Conservation (phyloP, 2,113 vertebrate genomes). For the Pluvialis apricaria region DNA sequence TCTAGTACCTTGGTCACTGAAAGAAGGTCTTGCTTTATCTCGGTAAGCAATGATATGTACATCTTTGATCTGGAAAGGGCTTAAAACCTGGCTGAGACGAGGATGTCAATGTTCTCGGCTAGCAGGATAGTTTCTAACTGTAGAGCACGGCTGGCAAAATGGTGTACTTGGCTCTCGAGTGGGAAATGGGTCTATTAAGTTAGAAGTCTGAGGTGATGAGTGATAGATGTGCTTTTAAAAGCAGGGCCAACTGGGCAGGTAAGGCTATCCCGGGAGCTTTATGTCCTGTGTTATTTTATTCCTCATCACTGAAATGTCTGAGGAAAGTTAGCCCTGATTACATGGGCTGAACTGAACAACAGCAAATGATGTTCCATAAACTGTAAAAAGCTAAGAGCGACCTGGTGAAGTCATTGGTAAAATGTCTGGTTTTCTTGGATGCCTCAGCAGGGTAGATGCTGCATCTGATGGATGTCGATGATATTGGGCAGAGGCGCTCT, state of each 20-base stretch:
- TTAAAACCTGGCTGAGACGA: not conserved
- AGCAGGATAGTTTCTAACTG: not conserved
- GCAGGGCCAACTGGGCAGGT: not conserved
- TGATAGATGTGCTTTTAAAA: not conserved
- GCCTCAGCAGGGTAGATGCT: conserved; percentile 3
- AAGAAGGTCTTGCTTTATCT: not conserved
- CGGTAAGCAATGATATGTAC: rapidly evolving
- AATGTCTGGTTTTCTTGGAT: not conserved
- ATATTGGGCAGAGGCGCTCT: not conserved
- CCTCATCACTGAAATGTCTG: not conserved
- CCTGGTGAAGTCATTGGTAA: not conserved
- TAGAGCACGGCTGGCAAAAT: not conserved
- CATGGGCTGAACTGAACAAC: not conserved
- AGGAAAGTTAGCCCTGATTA: not conserved
- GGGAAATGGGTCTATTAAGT: not conserved
- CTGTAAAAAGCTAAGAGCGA: not conserved
- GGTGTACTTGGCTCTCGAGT: not conserved
- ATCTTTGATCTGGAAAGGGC: not conserved
- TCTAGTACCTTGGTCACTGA: not conserved
- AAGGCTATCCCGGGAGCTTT: not conserved
- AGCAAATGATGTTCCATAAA: not conserved
- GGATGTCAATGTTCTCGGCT: not conserved
- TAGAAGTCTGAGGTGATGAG: not conserved
- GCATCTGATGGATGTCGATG: not conserved
- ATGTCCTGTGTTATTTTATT: not conserved